Evolutionary conservation across 2,797 vertebrate genomes (phyloP).

Genomic region (Darevskia nairensis): DNA sequence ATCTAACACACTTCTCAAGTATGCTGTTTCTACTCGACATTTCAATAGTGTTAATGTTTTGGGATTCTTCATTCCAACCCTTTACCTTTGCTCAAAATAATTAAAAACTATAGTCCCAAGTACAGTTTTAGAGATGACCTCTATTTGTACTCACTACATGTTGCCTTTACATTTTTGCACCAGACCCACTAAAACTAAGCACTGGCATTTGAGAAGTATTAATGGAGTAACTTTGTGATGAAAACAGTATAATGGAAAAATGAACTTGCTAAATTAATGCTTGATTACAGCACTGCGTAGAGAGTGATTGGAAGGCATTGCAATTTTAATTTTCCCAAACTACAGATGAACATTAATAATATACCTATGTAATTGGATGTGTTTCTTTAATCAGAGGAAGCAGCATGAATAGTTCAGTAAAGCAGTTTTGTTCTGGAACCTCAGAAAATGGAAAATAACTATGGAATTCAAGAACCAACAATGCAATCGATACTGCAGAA

Average conservation of each 20-base stretch:
- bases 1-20: background rate
- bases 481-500: background rate
- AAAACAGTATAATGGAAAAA: constrained; percentile 79
- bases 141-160: constrained; percentile 5
- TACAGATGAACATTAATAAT: constrained; percentile 73
- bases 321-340: constrained; percentile 72
- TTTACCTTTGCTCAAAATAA: constrained; percentile 46
- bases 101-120: constrained; percentile 48
- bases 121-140: constrained; percentile 23
- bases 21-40: background rate
- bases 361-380: constrained; percentile 67
- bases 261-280: constrained; percentile 75
- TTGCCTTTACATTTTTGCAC: background rate
- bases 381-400: constrained; percentile 65
- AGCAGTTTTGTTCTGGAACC: constrained; percentile 51
- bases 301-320: constrained; percentile 69
- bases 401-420: constrained; percentile 68
- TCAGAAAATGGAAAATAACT: constrained; percentile 45
- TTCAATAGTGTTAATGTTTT: constrained; percentile 34
- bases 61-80: constrained; percentile 41
- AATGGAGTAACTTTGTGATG: constrained; percentile 73
- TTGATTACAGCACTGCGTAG: constrained; percentile 70
- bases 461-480: constrained; percentile 22
- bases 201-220: constrained; percentile 62
- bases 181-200: background rate